These are phyloP conservation scores for Corydoras sp. DNA, from an alignment of 2,113 vertebrate species.

Conservation along the genomic window DNA sequence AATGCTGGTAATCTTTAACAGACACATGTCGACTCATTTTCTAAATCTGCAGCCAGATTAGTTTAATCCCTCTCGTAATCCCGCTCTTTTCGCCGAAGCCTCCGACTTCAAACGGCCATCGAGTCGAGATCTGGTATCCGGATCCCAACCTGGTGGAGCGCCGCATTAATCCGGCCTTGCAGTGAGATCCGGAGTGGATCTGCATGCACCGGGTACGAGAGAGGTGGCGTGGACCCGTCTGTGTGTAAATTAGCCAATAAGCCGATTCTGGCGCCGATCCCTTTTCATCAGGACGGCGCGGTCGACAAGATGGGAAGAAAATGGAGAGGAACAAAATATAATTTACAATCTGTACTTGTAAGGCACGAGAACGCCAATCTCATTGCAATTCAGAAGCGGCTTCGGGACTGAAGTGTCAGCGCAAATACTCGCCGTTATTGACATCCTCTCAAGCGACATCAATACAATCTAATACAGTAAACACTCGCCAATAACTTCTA, in stretches of 20 bases:
- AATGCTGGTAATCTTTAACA: neutral
- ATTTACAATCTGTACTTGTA: slow-evolving; percentile 15
- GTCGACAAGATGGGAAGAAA: neutral
- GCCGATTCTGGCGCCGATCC: neutral
- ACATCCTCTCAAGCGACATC: slow-evolving; percentile 51
- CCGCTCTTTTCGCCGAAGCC: no score
- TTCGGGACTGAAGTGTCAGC: slow-evolving; percentile 52
- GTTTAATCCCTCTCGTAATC: no score
- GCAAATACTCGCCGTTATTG: slow-evolving; percentile 55
- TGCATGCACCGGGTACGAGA: no score
- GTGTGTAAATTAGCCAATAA: neutral
- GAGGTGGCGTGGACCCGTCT: neutral
- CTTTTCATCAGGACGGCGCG: slow-evolving; percentile 3
- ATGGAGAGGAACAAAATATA: neutral
- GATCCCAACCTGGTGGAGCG: no score
- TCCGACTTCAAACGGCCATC: no score
- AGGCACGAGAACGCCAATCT: slow-evolving; percentile 39
- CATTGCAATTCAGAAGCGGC: slow-evolving; percentile 44
- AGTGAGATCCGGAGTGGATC: no score
- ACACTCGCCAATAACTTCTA: slow-evolving; percentile 49
- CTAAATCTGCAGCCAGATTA: no score
- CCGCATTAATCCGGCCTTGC: no score
- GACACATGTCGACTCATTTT: neutral
- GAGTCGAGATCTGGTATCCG: no score
- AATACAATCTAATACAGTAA: slow-evolving; percentile 58